phyloP scores from a whole-genome alignment of 1,140 invertebrate species.

The Maniola jurtina region DNA sequence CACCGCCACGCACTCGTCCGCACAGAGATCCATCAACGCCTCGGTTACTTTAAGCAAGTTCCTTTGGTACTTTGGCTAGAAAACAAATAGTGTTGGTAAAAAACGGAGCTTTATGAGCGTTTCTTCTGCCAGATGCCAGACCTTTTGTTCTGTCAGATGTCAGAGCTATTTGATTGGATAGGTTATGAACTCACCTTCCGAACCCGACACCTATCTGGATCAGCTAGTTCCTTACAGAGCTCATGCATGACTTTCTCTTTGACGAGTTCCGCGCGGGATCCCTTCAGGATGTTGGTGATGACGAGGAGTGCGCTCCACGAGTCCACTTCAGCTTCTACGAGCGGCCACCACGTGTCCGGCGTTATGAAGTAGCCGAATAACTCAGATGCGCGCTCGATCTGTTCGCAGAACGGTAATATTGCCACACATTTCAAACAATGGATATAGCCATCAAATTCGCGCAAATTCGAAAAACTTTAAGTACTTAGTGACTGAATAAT shows the following conservation, averaged over 20 bases:
- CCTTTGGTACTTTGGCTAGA: conserved; percentile 66
- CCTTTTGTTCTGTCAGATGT: too few species aligned
- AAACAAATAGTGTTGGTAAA: neutral
- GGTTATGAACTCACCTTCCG: conserved; percentile 52
- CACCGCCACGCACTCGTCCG: conserved; percentile 56
- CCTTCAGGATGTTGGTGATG: conserved; percentile 66
- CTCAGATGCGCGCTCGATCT: conserved; percentile 80
- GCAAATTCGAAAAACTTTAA: too few species aligned
- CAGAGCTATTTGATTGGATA: too few species aligned
- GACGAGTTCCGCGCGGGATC: conserved; percentile 73
- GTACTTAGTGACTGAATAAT: too few species aligned
- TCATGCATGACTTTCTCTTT: conserved; percentile 70
- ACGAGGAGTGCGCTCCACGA: conserved; percentile 73
- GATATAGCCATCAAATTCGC: neutral
- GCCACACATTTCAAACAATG: neutral
- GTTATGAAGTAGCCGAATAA: conserved; percentile 87
- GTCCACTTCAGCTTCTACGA: conserved; percentile 79
- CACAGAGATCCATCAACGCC: conserved; percentile 76
- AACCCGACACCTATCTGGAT: conserved; percentile 60
- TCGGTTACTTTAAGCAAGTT: conserved; percentile 76
- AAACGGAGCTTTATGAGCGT: too few species aligned
- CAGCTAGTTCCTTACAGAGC: conserved; percentile 66
- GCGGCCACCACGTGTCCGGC: conserved; percentile 79
- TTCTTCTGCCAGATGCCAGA: too few species aligned
- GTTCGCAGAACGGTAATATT: neutral